phyloP scores from a whole-genome alignment of 92 coral and sea anemone species.

The Montipora capitata region DNA sequence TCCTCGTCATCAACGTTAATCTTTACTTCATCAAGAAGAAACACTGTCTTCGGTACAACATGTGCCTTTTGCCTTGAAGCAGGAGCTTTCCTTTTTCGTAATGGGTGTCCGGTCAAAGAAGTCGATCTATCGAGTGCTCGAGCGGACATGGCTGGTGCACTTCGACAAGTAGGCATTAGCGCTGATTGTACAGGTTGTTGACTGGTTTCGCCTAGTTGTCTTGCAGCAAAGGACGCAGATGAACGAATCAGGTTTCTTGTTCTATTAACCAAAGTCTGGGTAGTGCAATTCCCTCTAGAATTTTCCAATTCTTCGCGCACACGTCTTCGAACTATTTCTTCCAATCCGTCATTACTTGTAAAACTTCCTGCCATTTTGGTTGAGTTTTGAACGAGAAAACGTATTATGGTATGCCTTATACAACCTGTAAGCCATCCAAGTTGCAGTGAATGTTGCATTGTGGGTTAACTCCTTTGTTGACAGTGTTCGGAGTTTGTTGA shows the following conservation, averaged over 20 bases:
- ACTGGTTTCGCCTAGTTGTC: slow-evolving; percentile 25
- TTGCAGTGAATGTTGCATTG: neutral
- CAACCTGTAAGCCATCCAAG: neutral
- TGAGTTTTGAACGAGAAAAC: no score
- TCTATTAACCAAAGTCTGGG: slow-evolving; percentile 13
- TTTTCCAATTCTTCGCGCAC: slow-evolving; percentile 8
- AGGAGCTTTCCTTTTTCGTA: neutral
- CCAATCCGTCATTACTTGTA: neutral
- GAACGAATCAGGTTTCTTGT: slow-evolving; percentile 26
- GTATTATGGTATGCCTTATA: neutral
- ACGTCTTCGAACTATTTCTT: slow-evolving; percentile 20
- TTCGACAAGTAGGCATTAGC: neutral
- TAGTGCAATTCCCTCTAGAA: slow-evolving; percentile 11
- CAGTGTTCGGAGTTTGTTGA: neutral
- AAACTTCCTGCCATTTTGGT: neutral
- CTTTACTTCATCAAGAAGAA: slow-evolving; percentile 22
- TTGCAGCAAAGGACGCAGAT: slow-evolving; percentile 30
- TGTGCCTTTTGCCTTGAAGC: neutral
- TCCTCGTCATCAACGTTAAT: slow-evolving; percentile 3
- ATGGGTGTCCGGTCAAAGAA: neutral
- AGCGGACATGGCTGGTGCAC: neutral
- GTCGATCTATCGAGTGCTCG: neutral
- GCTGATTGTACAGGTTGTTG: neutral
- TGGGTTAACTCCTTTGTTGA: no score
- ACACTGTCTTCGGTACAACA: slow-evolving; percentile 28